Evolutionary conservation across 2,888 invertebrate genomes (phyloP).

Genomic region (Gastracanthus pulcherrimus): DNA sequence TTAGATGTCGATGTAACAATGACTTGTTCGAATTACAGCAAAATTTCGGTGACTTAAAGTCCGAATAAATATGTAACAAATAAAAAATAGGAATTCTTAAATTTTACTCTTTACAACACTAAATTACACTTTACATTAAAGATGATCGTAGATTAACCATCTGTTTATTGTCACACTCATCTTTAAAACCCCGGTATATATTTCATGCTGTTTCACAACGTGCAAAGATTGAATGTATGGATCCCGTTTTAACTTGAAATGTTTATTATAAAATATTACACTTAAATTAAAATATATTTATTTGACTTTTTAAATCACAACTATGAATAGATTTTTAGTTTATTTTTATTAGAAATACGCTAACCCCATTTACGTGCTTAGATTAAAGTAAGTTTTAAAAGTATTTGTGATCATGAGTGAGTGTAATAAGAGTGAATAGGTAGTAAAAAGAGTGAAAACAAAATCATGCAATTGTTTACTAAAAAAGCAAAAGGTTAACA

Average conservation of each 20-base stretch:
- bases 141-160: conserved; percentile 38
- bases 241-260: conserved; percentile 33
- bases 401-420: conserved; percentile 40
- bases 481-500: neutral
- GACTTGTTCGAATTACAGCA: conserved; percentile 78
- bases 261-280: conserved; percentile 28
- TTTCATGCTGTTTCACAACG: conserved; percentile 60
- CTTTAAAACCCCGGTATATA: conserved; percentile 35
- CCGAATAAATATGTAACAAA: conserved; percentile 78
- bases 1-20: conserved; percentile 77
- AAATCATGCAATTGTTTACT: conserved; percentile 25
- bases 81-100: conserved; percentile 72
- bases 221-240: conserved; percentile 55
- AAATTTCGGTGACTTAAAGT: conserved; percentile 77
- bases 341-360: conserved; percentile 10
- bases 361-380: conserved; percentile 42
- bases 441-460: conserved; percentile 12
- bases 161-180: conserved; percentile 51
- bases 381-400: conserved; percentile 18
- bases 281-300: conserved; percentile 30
- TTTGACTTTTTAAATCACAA: conserved; percentile 54
- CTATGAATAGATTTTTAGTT: conserved; percentile 44
- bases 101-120: conserved; percentile 54
- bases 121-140: conserved; percentile 51
- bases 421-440: conserved; percentile 41